Conservation (phyloP, 1,140 invertebrate species). For the Orchestia grillus region DNA sequence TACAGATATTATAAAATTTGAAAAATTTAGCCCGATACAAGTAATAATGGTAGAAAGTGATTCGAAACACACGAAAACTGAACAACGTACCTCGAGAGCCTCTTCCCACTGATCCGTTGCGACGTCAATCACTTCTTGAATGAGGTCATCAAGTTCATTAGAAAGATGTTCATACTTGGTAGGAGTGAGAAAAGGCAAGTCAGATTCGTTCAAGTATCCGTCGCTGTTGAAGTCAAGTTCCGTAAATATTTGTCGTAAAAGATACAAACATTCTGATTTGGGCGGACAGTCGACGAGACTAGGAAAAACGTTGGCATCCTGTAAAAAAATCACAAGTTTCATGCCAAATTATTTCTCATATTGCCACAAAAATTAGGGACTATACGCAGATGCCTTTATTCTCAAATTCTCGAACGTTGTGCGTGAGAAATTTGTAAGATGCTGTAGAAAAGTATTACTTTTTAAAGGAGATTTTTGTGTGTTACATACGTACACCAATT, state of each 20-base stretch:
- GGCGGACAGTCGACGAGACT: slow-evolving; percentile 22
- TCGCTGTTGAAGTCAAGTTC: not conserved
- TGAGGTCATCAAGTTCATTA: slow-evolving; percentile 21
- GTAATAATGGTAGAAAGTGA: no score
- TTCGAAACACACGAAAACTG: not conserved
- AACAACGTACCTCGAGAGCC: not conserved
- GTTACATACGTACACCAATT: not conserved
- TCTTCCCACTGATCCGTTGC: slow-evolving; percentile 21
- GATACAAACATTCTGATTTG: slow-evolving; percentile 3
- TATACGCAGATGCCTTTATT: not conserved
- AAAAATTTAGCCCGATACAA: not conserved
- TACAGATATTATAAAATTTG: not conserved
- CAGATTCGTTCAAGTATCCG: not conserved
- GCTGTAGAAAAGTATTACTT: not conserved
- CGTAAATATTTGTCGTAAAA: not conserved
- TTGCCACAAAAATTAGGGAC: not conserved
- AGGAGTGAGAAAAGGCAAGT: not conserved
- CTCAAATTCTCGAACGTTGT: not conserved
- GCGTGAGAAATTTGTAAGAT: not conserved
- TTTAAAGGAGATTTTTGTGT: not conserved
- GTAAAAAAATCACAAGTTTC: not conserved
- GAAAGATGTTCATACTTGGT: not conserved
- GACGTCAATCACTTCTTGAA: slow-evolving; percentile 34
- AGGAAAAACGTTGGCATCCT: slow-evolving; percentile 27
- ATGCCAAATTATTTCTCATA: not conserved